phyloP scores from a whole-genome alignment of 2,888 invertebrate species.

The Ormyrus nitidulus region DNA sequence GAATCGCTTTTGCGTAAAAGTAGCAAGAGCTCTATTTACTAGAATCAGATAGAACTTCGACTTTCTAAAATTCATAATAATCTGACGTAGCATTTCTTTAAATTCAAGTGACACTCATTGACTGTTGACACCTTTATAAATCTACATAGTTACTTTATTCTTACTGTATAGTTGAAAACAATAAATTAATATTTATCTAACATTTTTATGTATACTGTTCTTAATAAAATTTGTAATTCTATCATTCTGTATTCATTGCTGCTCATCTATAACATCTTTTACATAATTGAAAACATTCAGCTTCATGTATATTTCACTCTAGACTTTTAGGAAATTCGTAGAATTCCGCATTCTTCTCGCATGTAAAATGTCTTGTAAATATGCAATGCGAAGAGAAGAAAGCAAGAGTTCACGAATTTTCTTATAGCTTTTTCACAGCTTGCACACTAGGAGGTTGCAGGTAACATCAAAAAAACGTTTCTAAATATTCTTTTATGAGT shows the following conservation, averaged over 20 bases:
- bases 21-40: too few relatives aligned
- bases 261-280: not conserved
- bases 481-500: conserved; percentile 35
- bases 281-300: conserved; percentile 9
- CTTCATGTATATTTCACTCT: not conserved
- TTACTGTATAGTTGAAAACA: too few relatives aligned
- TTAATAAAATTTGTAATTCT: too few relatives aligned
- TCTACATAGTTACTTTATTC: too few relatives aligned
- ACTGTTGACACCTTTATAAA: too few relatives aligned
- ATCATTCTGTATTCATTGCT: not conserved
- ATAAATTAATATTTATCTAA: too few relatives aligned
- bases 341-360: conserved; percentile 8
- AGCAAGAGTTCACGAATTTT: conserved; percentile 25
- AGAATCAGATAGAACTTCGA: too few relatives aligned
- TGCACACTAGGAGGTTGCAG: conserved; percentile 49
- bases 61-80: too few relatives aligned
- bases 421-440: conserved; percentile 53
- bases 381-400: not conserved
- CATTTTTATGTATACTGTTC: too few relatives aligned
- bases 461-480: conserved; percentile 38
- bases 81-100: too few relatives aligned
- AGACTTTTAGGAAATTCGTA: conserved; percentile 26
- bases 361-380: not conserved
- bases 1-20: too few relatives aligned
- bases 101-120: too few relatives aligned